Base-by-base conservation (phyloP, 2,888 invertebrate species). In the Trissolcus japonicus region DNA sequence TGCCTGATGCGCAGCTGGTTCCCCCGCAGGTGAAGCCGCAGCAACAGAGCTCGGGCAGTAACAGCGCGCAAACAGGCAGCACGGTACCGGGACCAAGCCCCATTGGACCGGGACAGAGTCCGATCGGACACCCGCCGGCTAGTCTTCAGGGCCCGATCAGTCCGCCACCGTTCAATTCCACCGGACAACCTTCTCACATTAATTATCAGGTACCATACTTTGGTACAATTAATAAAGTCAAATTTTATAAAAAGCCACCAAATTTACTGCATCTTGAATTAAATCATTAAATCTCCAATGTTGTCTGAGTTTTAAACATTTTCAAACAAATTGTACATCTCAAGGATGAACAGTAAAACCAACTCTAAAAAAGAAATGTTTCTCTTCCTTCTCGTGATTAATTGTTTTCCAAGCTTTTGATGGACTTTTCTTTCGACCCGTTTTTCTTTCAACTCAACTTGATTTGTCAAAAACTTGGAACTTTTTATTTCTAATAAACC, bases 1-100 rank as follows among this genome's bases (percentile, higher is more conserved):
- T 88, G 87, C 88, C 89, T 89, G 89, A 89, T 89, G 89, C 88
- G 89, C 89, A 89, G 88, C 88, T 88, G 88, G 88, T 89, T 88
- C 87, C 89, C 88, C 88, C 88, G 86, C 88, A 93, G 92, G 95
- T 95, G 83, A 95, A 96, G 89, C 95, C 95, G 68, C 96, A 96
- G 88, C 96, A 96, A 89, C 92, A 95, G 82, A 86, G 86, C 77
- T 87, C 88, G 46, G 90, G 90, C 67, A 90, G 89, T 81, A 82
- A 81, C 82, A 84, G 84, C 76, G 83, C 89, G 89, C 82, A 91
- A 90, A 85, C 88, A 88, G 82, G 89, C 83, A 84, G 89, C 79
- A 81, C 88, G 69, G 86, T 88, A 81, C 84, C 89, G 82, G 84
- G 90, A 80, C 85, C 90, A 80, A 86, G 89, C 87, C 83, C 89